phyloP scores from a whole-genome alignment of 2,888 invertebrate genomes.

The Copidosoma aretas region DNA sequence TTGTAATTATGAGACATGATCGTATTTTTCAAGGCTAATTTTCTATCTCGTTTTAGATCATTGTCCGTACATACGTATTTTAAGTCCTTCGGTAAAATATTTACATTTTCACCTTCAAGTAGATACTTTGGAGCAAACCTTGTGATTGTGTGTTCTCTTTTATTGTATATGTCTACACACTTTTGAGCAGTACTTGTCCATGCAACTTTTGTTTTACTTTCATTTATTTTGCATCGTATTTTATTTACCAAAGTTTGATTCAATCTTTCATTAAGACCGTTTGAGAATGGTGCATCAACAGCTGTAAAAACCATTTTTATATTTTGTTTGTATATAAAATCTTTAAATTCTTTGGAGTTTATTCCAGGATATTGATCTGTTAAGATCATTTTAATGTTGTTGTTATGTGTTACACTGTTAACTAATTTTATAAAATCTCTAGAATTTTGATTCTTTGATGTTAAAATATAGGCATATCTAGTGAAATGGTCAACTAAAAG shows the following conservation, averaged over 20 bases:
- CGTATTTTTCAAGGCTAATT: conserved; percentile 45
- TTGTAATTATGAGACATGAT: conserved; percentile 47
- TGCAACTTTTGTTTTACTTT: conserved; percentile 23
- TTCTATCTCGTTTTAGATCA: conserved; percentile 40
- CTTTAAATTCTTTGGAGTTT: conserved; percentile 36
- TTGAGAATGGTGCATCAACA: conserved; percentile 2
- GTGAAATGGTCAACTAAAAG: conserved; percentile 35
- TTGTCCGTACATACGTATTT: conserved; percentile 38
- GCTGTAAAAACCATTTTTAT: conserved; percentile 34
- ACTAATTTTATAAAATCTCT: conserved; percentile 35
- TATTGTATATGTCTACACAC: conserved; percentile 47
- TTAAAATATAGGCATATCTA: conserved; percentile 32
- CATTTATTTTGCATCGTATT: conserved; percentile 31
- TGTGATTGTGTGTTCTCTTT: conserved; percentile 47
- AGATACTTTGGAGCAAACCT: conserved; percentile 47
- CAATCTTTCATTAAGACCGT: too few relatives aligned
- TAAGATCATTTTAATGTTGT: conserved; percentile 24
- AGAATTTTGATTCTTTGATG: conserved; percentile 33
- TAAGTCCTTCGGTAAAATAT: conserved; percentile 38
- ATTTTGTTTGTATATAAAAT: conserved; percentile 22
- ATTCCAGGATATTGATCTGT: conserved; percentile 38
- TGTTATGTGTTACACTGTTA: conserved; percentile 9
- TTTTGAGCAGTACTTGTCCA: conserved; percentile 34
- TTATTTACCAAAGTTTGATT: too few relatives aligned
- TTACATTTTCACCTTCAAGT: conserved; percentile 43